Evolutionary conservation across 2,888 invertebrate species (phyloP), one percentile per base, ranked within the genome.

Genomic region (Drosophila ezoana): DNA sequence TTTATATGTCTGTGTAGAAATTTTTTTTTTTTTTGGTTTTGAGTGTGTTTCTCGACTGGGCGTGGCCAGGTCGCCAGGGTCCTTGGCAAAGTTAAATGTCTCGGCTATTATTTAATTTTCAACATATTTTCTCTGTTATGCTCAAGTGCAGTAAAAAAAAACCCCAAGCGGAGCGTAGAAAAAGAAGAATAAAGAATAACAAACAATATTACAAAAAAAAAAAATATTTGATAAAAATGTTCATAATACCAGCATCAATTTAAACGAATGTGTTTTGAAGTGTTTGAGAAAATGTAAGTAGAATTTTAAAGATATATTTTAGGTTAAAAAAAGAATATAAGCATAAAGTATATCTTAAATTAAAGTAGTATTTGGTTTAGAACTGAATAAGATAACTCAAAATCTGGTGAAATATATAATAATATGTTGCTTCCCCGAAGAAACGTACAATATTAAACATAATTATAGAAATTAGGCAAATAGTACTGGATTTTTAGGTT

Each of bases 11-110:
- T n/a, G 20, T 49, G 37, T 20, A 35, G 5, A 48, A 20, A 13
- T 48, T 38, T 23, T 47, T 56, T 38, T 33, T 59, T 37, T 40
- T 35, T 33, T 37, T n/a, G n/a, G n/a, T 13, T 8, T 37, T 48
- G 35, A 52, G 35, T 33, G 37, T 43, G 20, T 41, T 56, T 14
- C 41, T 54, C 49, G 48, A 32, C 49, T 75, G 75, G 75, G 75
- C 75, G 76, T 76, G 77, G 76, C 76, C 66, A 47, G 52, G 20
- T 72, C 53, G 38, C 35, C 41, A 56, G 51, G 28, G 10, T 72
- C 45, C 73, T 58, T 40, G 33, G 51, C 51, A 32, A 49, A 28
- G 48, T 45, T 48, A 20, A 54, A 68, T 62, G 44, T 33, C 38
- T 38, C 45, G 54, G 57, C 47, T 44, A 48, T 47, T 57, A 18